Base-by-base conservation (phyloP, 1,140 invertebrate species). In the Sinonovacula constricta region DNA sequence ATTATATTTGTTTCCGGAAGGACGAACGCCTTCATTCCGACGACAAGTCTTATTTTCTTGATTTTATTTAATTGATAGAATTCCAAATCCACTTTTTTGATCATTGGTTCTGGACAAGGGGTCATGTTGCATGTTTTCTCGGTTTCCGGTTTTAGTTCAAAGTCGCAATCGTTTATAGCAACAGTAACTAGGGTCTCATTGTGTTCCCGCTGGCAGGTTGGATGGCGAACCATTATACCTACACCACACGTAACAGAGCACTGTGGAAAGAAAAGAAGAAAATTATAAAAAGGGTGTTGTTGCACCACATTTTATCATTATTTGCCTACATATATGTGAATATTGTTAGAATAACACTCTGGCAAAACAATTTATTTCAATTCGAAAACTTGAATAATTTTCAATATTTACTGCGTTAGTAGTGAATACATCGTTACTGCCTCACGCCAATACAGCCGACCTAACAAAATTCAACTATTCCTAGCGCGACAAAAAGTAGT, bases 41-140 rank as follows among this genome's bases (percentile, higher is more conserved):
- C 66, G 7, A 69, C 34, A 0, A 78, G 34, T 54, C 54, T 59
- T 1, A 78, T 3, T 62, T 28, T 49, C 0, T 59, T 62, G 0
- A 78, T 67, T 69, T 78, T 70, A 34, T 68, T 69, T 10, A 78
- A 28, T 30, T 78, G 75, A 51, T 49, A 69, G 12, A 78, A 78
- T 39, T 69, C 53, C 24, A 78, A 33, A 5, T 69, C 34, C 30
- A 49, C 54, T 14, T 36, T 31, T 65, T 78, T 78, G 10, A 78
- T 78, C 5, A 62, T 59, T 15, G 75, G 66, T 33, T 63, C 31
- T 33, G 75, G 75, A 34, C 75, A 78, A 15, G 39, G 28, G 14
- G 65, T 63, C 57, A 60, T 63, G 57, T 69, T 78, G 30, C 75
- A 78, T n/a, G 36, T n/a, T 65, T 68, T 78, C 63, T 78, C 75